Evolutionary conservation across 2,888 invertebrate species (phyloP), one percentile per base, ranked within the genome.

Genomic region (Masnerella sp.): DNA sequence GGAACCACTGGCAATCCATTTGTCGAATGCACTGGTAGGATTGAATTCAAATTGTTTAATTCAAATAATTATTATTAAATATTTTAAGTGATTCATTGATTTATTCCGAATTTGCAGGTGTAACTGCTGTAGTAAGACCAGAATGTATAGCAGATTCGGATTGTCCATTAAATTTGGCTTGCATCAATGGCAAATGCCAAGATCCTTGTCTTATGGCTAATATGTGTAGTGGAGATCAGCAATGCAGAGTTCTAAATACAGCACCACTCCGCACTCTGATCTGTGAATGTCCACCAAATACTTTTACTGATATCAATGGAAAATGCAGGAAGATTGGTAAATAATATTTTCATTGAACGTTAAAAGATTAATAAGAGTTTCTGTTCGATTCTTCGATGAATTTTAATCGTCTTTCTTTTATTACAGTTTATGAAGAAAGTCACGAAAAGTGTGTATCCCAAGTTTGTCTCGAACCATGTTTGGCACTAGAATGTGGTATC

Each of bases 261-360:
- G 84, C 93, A 42, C 96, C 96, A 1, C 88, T 96, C 74, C 91
- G 95, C 52, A 95, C 96, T 0, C 92, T 96, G 79, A 94, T 96
- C 79, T 96, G 96, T 84, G 92, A 94, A 81, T 97, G 96, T 87
- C 94, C 95, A 11, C 90, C 93, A 34, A 95, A 96, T 73, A 94
- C 94, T 0, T 90, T 94, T 40, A 91, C 93, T 0, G 93, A 94
- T 76, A 90, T 90, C 4, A 92, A 92, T 58, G 94, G 93, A 77
- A 91, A 92, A 75, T 96, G 96, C 85, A 91, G 91, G 68, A 85
- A 85, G 54, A 89, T 89, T 64, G 85, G 88, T 88, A 79, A 79
- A 81, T 79, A 30, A 51, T 38, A 42, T 36, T 18, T 30, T 32
- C 11, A 5, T 14, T 38, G 36, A 22, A 34, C 11, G 1, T 38